phyloP scores from a whole-genome alignment of 2,113 vertebrate species.

The Candoia aspera region DNA sequence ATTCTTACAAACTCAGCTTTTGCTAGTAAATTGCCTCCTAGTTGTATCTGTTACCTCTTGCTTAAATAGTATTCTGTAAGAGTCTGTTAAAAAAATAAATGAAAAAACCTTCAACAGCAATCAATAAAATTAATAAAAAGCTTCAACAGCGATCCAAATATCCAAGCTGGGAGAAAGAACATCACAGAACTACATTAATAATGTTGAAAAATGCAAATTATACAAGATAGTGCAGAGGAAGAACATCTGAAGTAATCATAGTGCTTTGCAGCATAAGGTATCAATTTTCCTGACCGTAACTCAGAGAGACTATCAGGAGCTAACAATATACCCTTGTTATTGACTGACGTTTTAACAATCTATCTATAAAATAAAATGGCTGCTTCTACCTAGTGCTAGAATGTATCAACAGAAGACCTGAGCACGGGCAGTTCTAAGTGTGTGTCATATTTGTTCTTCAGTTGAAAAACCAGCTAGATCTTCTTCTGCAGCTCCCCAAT shows the following conservation, averaged over 20 bases:
- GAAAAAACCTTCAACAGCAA: background rate
- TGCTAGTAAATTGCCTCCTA: too few species aligned
- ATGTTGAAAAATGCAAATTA: background rate
- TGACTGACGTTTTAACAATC: background rate
- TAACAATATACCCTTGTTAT: background rate
- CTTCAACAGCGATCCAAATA: background rate
- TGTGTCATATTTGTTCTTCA: background rate
- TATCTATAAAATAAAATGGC: background rate
- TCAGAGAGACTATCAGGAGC: background rate
- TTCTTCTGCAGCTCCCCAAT: background rate
- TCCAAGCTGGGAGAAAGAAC: background rate
- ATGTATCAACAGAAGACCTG: conserved; percentile 2
- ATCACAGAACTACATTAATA: background rate
- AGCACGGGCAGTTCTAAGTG: fast-evolving
- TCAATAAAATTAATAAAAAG: background rate
- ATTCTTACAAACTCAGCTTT: too few species aligned
- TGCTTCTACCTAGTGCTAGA: background rate
- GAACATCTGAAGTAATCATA: background rate
- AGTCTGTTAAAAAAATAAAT: background rate
- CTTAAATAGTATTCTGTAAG: background rate
- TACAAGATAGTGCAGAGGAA: background rate
- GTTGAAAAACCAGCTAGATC: background rate
- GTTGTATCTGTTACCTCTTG: too few species aligned
- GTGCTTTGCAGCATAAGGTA: background rate
- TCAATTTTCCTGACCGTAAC: background rate